Evolutionary conservation across 2,888 invertebrate genomes (phyloP).

Genomic region (Cephus runcator): DNA sequence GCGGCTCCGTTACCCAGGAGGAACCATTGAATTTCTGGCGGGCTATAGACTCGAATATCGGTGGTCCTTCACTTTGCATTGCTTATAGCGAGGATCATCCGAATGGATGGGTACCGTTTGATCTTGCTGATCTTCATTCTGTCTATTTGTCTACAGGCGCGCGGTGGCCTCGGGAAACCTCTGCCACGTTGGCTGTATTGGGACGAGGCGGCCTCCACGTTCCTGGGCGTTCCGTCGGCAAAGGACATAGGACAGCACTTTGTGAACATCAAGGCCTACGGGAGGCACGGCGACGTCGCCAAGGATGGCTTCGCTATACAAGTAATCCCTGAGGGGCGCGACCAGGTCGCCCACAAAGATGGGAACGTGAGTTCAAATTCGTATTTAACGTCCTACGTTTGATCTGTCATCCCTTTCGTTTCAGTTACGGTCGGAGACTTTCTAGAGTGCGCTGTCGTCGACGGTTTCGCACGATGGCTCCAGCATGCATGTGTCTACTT

Average conservation of each 20-base stretch:
- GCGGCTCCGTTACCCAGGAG: background rate
- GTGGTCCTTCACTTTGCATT: background rate
- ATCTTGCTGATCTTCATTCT: background rate
- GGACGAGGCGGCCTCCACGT: constrained; percentile 75
- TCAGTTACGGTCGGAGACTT: background rate
- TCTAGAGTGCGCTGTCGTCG: background rate
- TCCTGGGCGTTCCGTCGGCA: constrained; percentile 79
- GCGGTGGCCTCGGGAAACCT: constrained; percentile 57
- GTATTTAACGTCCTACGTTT: background rate
- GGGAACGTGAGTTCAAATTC: constrained; percentile 45
- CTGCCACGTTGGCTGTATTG: constrained; percentile 79
- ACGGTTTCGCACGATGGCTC: background rate
- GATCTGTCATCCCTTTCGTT: background rate
- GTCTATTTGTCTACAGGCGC: constrained; percentile 55
- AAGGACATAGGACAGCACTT: constrained; percentile 76
- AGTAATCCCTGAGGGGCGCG: constrained; percentile 65
- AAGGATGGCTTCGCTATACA: constrained; percentile 77
- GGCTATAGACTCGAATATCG: background rate
- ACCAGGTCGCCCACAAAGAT: constrained; percentile 48
- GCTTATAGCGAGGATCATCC: background rate
- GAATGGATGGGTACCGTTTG: background rate
- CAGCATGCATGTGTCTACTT: background rate
- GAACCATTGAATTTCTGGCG: background rate
- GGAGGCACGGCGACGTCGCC: constrained; percentile 68
- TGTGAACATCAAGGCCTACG: constrained; percentile 71